Percentiles rank a stretch among this genome's conserved stretches.
Conservation (phyloP, 2,797 vertebrate species). For the Uromys caudimaculatus region DNA sequence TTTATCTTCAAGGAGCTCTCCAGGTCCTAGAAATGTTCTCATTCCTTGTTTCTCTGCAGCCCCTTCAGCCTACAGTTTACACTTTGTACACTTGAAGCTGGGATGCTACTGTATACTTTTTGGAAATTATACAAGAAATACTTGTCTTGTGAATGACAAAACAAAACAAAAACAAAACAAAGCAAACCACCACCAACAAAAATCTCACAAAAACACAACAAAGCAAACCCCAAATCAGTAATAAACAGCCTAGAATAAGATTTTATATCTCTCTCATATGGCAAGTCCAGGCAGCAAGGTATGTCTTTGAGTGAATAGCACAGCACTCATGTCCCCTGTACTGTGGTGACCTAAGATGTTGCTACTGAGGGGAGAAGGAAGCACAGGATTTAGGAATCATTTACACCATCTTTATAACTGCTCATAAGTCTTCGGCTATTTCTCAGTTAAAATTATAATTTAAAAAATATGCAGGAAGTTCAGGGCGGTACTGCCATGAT, state of each 20-base stretch:
- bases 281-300: neutral
- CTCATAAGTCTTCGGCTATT: neutral
- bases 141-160: neutral
- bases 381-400: neutral
- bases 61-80: neutral
- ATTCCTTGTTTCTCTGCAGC: neutral
- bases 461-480: neutral
- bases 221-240: neutral
- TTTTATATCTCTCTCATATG: neutral
- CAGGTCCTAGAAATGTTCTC: neutral
- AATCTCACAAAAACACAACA: neutral
- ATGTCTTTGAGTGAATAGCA: neutral
- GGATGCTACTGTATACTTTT: neutral
- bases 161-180: neutral
- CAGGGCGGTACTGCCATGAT: neutral
- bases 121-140: conserved; percentile 19
- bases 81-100: neutral
- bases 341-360: neutral
- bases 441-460: neutral
- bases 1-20: neutral
- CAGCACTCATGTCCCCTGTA: no score
- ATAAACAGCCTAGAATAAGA: neutral
- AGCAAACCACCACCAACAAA: neutral
- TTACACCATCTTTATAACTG: neutral
- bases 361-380: neutral